Evolutionary conservation across 2,113 vertebrate genomes (phyloP).

Genomic region (Cyanoderma ruficeps): DNA sequence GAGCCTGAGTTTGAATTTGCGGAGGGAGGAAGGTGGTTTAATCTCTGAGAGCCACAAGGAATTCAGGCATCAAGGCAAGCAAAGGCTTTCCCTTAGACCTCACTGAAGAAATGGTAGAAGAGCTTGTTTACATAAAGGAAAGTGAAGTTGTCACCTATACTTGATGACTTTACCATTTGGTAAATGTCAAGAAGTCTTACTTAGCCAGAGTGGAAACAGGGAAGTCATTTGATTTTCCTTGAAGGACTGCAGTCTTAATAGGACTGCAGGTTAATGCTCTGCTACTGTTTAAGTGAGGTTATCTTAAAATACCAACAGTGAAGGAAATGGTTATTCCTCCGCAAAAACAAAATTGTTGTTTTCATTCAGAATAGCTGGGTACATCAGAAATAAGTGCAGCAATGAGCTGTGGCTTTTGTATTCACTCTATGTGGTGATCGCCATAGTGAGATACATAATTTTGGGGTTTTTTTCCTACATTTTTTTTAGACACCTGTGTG

Average conservation of each 20-base stretch:
- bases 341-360: background rate
- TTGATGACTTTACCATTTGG: background rate
- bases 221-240: background rate
- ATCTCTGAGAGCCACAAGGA: background rate
- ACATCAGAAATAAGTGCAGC: background rate
- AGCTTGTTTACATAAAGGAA: background rate
- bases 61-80: background rate
- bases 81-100: background rate
- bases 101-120: background rate
- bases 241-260: background rate
- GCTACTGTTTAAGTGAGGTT: background rate
- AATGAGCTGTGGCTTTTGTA: background rate
- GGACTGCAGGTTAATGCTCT: background rate
- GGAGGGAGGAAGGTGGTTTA: background rate
- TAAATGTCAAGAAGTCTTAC: background rate
- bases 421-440: background rate
- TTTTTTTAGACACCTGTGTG: background rate
- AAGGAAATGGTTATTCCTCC: background rate
- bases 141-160: background rate
- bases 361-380: background rate
- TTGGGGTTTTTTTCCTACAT: rapidly evolving
- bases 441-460: background rate
- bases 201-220: background rate
- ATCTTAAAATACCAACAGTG: background rate
- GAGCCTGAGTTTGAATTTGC: background rate